Evolutionary conservation across 2,888 invertebrate genomes (phyloP).

Genomic region (Deladenus siricidicola): DNA sequence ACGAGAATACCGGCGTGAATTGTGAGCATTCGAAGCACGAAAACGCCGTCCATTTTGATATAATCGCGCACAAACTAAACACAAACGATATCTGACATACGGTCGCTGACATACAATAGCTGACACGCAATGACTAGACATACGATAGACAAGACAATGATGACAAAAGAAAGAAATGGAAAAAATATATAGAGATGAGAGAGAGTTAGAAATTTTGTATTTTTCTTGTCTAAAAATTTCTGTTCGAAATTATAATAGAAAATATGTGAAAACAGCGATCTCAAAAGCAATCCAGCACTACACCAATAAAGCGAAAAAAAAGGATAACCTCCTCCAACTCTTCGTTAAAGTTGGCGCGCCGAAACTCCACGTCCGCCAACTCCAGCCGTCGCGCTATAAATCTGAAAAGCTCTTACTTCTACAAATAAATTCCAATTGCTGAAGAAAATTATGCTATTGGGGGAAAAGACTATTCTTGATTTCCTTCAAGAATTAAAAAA

Average conservation of each 20-base stretch:
- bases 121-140: background rate
- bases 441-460: background rate
- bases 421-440: background rate
- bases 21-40: conserved; percentile 51
- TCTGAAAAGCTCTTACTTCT: too few relatives aligned
- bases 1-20: conserved; percentile 41
- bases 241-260: too few relatives aligned
- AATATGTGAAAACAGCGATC: too few relatives aligned
- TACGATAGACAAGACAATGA: too few relatives aligned
- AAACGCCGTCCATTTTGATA: conserved; percentile 45
- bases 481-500: conserved; percentile 1
- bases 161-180: too few relatives aligned
- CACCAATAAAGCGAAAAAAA: too few relatives aligned
- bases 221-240: too few relatives aligned
- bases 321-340: conserved; percentile 42
- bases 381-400: conserved; percentile 49
- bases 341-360: conserved; percentile 24
- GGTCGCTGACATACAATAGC: background rate
- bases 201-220: background rate
- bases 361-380: conserved; percentile 50
- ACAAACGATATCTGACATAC: background rate
- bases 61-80: conserved; percentile 32
- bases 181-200: too few relatives aligned
- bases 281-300: too few relatives aligned
- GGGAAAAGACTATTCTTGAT: conserved; percentile 4